Evolutionary conservation across 2,888 invertebrate species (phyloP).

Genomic region (Coleophora deauratella): DNA sequence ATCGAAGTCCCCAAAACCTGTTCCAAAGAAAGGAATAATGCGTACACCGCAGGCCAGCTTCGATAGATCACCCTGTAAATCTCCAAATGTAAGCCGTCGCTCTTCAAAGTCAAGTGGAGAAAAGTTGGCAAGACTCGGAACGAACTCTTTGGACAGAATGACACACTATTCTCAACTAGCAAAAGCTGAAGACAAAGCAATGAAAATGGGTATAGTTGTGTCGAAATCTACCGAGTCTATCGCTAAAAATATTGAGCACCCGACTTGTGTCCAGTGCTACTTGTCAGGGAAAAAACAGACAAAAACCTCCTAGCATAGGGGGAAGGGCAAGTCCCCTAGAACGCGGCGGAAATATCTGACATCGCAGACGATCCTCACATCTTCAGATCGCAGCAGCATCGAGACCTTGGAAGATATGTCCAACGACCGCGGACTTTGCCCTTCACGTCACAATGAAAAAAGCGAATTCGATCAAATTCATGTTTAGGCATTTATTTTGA

Average conservation of each 20-base stretch:
- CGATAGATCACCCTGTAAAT: conserved; percentile 62
- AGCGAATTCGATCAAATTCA: conserved; percentile 74
- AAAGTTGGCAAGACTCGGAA: conserved; percentile 59
- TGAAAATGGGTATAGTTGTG: conserved; percentile 72
- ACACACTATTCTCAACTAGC: conserved; percentile 66
- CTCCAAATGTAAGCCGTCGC: conserved; percentile 59
- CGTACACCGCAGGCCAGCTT: conserved; percentile 67
- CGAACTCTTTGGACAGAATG: conserved; percentile 64
- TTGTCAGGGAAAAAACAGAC: conserved; percentile 76
- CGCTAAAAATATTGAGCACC: conserved; percentile 76
- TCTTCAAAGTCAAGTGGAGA: conserved; percentile 58
- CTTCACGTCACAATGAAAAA: conserved; percentile 37
- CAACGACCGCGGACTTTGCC: conserved; percentile 45
- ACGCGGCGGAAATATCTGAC: conserved; percentile 51
- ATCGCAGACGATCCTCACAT: conserved; percentile 47
- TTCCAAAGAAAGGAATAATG: conserved; percentile 69
- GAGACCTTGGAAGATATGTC: conserved; percentile 55
- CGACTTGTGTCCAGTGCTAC: conserved; percentile 83
- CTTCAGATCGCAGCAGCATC: conserved; percentile 62
- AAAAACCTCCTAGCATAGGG: conserved; percentile 79
- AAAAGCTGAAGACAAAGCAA: conserved; percentile 66
- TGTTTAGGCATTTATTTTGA: conserved; percentile 48
- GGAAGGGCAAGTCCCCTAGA: conserved; percentile 77
- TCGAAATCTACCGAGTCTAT: conserved; percentile 72
- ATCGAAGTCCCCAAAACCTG: conserved; percentile 60